A percentile compares a stretch with the other conserved stretches of the same genome.
These are phyloP conservation scores for Rotaria socialis DNA, from an alignment of 2,888 invertebrate genomes.

Conservation along the genomic window DNA sequence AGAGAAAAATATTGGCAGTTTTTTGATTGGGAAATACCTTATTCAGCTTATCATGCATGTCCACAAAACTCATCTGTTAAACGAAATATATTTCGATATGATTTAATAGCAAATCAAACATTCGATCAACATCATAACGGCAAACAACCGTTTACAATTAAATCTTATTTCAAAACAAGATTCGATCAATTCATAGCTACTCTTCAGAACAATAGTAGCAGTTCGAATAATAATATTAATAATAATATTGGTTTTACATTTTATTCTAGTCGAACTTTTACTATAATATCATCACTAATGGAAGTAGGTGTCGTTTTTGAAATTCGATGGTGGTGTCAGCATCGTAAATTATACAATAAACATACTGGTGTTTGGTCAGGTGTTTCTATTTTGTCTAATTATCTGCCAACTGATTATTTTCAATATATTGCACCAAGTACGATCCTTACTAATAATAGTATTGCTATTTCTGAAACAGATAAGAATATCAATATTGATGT, in stretches of 20 bases:
- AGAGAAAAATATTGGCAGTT: no score
- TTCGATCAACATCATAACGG: background rate
- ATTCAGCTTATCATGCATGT: background rate
- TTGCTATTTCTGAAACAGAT: no score
- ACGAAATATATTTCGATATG: background rate
- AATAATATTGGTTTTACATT: background rate
- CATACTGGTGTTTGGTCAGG: background rate
- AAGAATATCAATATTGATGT: no score
- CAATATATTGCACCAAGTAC: background rate
- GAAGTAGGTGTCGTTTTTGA: background rate
- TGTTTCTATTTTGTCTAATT: background rate
- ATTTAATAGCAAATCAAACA: background rate
- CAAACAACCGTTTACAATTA: slow-evolving; percentile 24
- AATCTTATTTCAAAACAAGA: background rate
- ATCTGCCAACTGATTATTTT: background rate
- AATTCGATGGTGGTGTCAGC: background rate
- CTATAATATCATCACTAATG: slow-evolving; percentile 10
- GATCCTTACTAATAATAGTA: background rate
- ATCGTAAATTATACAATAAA: background rate
- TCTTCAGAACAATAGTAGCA: background rate
- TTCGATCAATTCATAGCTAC: background rate
- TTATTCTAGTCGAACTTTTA: background rate
- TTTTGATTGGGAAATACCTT: background rate
- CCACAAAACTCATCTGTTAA: background rate
- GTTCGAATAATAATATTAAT: background rate